Evolutionary conservation across 2,113 vertebrate genomes (phyloP).

Genomic region (Mormyrus iriodes): DNA sequence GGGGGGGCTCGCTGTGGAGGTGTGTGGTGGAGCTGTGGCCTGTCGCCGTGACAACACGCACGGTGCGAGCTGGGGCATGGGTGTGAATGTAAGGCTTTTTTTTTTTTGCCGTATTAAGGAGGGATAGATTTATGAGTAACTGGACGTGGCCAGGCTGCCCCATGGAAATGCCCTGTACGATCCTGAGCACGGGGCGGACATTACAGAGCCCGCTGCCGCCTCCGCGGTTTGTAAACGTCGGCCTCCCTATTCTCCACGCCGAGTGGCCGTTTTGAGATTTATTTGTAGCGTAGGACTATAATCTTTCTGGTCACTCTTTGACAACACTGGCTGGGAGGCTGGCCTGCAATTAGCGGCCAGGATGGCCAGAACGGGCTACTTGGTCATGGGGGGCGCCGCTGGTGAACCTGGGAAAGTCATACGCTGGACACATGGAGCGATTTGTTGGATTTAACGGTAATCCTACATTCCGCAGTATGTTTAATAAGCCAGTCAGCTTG

Average conservation of each 20-base stretch:
- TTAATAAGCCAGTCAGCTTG: neutral
- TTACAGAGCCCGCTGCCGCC: neutral
- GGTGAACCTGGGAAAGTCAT: neutral
- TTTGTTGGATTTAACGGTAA: neutral
- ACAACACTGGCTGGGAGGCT: neutral
- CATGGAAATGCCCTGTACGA: constrained; percentile 19
- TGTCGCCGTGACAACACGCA: neutral
- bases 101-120: neutral
- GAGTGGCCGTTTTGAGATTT: neutral
- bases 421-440: neutral
- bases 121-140: constrained; percentile 19
- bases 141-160: constrained; percentile 20
- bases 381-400: neutral
- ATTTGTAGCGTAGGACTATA: neutral
- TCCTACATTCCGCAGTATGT: neutral
- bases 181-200: constrained; percentile 9
- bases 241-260: neutral
- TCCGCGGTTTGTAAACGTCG: constrained; percentile 28
- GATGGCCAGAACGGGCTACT: neutral
- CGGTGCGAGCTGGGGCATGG: neutral
- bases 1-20: neutral
- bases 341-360: constrained; percentile 8
- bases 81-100: neutral
- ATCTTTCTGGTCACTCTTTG: constrained; percentile 3
- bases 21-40: neutral